Evolutionary conservation across 2,113 vertebrate species (phyloP).

Genomic region (Phalacrocorax aristotelis): DNA sequence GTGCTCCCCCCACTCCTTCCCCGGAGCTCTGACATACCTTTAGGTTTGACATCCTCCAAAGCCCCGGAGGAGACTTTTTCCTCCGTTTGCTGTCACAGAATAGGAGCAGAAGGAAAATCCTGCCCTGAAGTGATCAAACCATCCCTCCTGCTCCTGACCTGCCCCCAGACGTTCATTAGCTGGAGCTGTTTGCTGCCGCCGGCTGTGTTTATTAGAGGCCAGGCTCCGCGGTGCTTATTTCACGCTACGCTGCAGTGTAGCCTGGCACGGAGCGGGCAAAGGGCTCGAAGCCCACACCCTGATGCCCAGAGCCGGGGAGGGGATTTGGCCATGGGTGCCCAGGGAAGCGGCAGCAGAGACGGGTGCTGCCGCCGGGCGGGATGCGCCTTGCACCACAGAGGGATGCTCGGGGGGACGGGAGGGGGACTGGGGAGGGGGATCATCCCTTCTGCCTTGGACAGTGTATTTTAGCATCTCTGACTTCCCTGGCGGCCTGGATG

Average conservation of each 20-base stretch:
- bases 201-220: not conserved
- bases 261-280: not conserved
- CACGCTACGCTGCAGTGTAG: accelerated
- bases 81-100: not conserved
- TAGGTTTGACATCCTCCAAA: not conserved
- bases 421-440: not conserved
- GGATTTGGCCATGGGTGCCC: not conserved
- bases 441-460: accelerated
- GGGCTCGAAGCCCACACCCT: not conserved
- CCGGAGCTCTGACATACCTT: not conserved
- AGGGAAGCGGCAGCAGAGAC: not conserved
- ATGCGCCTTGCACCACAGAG: not conserved
- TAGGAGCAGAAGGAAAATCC: conserved; percentile 23
- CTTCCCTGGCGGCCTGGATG: not conserved
- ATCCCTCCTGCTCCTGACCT: not conserved
- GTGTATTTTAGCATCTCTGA: accelerated
- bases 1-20: not conserved
- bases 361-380: not conserved
- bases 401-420: accelerated
- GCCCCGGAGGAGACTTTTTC: not conserved
- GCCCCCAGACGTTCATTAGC: not conserved
- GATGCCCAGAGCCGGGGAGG: not conserved
- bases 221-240: not conserved
- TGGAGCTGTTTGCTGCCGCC: not conserved
- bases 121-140: not conserved